Conservation (phyloP, 2,113 vertebrate genomes). For the Oreochromis tanganicae region DNA sequence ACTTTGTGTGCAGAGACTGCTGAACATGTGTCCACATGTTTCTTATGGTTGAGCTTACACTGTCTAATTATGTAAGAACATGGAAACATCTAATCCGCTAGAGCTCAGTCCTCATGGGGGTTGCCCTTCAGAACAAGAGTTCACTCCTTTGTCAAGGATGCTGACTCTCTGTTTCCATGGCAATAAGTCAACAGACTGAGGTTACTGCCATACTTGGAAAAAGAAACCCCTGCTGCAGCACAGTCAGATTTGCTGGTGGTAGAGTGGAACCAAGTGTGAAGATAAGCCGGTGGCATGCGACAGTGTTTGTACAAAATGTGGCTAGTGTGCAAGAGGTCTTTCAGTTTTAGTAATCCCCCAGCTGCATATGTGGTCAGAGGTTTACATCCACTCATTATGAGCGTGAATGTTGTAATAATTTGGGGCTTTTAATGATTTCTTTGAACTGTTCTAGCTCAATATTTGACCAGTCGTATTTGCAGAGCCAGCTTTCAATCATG, state of each 20-base stretch:
- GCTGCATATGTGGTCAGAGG: background rate
- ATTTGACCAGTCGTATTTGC: background rate
- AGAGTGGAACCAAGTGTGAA: conserved; percentile 53
- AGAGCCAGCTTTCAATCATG: background rate
- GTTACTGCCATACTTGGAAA: conserved; percentile 55
- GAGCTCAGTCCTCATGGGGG: conserved; percentile 6
- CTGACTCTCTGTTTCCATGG: conserved; percentile 41
- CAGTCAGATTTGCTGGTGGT: conserved; percentile 19
- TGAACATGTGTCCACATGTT: background rate
- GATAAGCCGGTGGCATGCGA: background rate
- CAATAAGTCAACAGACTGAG: background rate
- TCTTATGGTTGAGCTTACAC: background rate
- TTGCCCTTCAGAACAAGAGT: conserved; percentile 13
- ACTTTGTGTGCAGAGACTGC: background rate
- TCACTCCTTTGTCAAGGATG: conserved; percentile 30
- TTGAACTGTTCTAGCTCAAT: background rate
- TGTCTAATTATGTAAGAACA: background rate
- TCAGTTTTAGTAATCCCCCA: background rate
- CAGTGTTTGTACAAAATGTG: background rate
- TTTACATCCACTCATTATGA: background rate
- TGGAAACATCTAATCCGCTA: conserved; percentile 35
- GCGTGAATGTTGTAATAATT: background rate
- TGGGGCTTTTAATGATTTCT: background rate
- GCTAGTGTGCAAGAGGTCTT: background rate
- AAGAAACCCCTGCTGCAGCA: conserved; percentile 10